A percentile compares a stretch with the other conserved stretches of the same genome.
Evolutionary conservation across 2,113 vertebrate species (phyloP).

Genomic region (Dasyurus viverrinus): DNA sequence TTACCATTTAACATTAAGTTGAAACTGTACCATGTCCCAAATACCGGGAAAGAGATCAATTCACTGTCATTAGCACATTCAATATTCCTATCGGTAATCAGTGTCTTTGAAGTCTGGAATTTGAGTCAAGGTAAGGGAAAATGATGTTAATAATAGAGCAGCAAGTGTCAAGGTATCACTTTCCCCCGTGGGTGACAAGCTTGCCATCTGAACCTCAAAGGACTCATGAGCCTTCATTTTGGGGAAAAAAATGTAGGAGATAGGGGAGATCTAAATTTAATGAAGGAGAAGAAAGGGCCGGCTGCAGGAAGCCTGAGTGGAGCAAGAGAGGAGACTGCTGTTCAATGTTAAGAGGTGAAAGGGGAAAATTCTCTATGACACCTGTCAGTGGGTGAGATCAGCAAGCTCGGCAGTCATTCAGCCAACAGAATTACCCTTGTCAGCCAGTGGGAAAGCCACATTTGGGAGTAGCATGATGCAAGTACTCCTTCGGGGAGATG

Average conservation of each 20-base stretch:
- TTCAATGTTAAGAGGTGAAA: background rate
- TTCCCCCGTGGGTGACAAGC: background rate
- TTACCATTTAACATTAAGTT: background rate
- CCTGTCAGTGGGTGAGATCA: background rate
- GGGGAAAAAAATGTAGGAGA: background rate
- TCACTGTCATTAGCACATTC: background rate
- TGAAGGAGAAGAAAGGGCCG: background rate
- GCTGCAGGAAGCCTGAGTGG: background rate
- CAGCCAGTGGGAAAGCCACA: background rate
- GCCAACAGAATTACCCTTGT: background rate
- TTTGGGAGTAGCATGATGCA: background rate
- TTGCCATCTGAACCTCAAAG: background rate
- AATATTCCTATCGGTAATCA: constrained; percentile 52
- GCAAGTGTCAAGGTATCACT: background rate
- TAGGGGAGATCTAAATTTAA: background rate
- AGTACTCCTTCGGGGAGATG: background rate
- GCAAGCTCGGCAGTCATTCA: background rate
- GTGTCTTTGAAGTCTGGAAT: constrained; percentile 33
- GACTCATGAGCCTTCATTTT: background rate
- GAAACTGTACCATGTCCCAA: background rate
- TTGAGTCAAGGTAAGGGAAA: background rate
- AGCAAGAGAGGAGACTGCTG: background rate
- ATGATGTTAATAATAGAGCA: background rate
- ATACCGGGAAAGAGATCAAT: background rate
- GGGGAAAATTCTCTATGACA: background rate